These are phyloP conservation scores for Ctenomys sociabilis DNA, from an alignment of 2,113 vertebrate genomes.

Conservation along the genomic window DNA sequence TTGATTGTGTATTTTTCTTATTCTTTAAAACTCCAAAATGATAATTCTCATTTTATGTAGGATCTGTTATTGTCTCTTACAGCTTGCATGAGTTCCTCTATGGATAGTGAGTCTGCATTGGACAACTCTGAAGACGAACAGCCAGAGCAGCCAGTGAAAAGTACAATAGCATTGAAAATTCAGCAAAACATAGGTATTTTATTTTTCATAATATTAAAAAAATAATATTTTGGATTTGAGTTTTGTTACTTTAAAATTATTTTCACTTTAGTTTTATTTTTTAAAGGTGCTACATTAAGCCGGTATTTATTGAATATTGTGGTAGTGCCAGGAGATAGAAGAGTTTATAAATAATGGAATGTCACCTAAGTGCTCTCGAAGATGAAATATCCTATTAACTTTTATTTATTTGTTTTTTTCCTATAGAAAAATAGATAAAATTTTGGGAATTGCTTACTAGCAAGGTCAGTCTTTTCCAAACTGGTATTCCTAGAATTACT, in stretches of 20 bases:
- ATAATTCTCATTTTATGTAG: conserved; percentile 15
- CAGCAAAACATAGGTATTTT: conserved; percentile 88
- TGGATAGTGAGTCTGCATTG: conserved; percentile 52
- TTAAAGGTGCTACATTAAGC: conserved; percentile 33
- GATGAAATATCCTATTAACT: not conserved
- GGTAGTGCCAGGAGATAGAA: not conserved
- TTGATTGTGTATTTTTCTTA: conserved; percentile 18
- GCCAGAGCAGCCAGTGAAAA: conserved; percentile 80
- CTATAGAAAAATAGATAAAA: conserved; percentile 5
- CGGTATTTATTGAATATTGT: not conserved
- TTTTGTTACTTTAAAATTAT: conserved; percentile 63
- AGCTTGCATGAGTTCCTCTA: conserved; percentile 80
- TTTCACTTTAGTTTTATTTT: conserved; percentile 53
- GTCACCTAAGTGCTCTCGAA: not conserved
- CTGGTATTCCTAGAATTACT: not conserved
- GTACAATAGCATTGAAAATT: conserved; percentile 80
- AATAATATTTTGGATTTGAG: not conserved
- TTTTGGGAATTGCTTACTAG: not conserved
- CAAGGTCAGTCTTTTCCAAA: not conserved
- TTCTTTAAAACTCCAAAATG: conserved; percentile 29
- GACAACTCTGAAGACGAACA: conserved; percentile 66
- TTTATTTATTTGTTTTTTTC: not conserved
- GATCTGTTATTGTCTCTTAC: conserved; percentile 54
- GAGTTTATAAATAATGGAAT: conserved; percentile 21
- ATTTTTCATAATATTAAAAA: conserved; percentile 48